Conservation (phyloP, 2,113 vertebrate species). For the Opisthocomus hoazin region DNA sequence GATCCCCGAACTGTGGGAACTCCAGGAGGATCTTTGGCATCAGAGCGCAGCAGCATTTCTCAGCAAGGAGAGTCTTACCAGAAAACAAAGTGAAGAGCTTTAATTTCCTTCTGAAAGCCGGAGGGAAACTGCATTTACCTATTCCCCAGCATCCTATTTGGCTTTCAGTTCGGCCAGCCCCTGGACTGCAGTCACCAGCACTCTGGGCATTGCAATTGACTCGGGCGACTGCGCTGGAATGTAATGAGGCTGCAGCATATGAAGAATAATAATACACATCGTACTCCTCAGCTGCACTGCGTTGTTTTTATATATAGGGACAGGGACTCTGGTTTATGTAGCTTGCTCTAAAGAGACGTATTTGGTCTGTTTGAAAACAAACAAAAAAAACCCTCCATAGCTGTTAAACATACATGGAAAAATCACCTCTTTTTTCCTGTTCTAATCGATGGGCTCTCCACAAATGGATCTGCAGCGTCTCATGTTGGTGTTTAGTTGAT, state of each 20-base stretch:
- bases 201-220: background rate
- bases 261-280: background rate
- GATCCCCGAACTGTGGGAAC: background rate
- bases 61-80: background rate
- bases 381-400: background rate
- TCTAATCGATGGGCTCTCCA: background rate
- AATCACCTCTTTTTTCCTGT: background rate
- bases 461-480: background rate
- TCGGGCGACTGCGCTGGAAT: background rate
- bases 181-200: background rate
- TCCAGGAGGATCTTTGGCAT: background rate
- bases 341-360: background rate
- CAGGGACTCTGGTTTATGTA: background rate
- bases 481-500: background rate
- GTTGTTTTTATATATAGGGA: background rate
- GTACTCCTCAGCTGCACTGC: background rate
- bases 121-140: background rate
- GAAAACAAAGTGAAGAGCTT: background rate
- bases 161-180: background rate
- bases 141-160: background rate
- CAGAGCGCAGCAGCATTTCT: background rate
- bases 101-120: background rate
- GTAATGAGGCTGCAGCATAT: background rate
- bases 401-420: background rate
- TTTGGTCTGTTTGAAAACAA: background rate